Base-by-base conservation (phyloP, 2,113 vertebrate genomes). In the Pao palembangensis region DNA sequence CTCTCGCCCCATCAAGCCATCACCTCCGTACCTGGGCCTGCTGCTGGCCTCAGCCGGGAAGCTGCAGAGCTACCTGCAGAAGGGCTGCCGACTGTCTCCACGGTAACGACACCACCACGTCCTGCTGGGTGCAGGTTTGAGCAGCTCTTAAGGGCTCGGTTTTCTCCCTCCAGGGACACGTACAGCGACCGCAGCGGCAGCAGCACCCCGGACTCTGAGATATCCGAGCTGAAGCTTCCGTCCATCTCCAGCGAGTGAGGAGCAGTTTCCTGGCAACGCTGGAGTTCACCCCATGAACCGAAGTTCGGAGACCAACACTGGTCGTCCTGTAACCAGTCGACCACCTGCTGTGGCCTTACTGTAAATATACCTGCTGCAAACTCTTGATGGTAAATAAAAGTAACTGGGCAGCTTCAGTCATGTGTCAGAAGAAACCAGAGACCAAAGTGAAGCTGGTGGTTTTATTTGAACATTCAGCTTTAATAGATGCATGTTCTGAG, bases 1-100 rank as follows among this genome's bases (percentile, higher is more conserved):
- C 38, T 98, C 96, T 6, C 92, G 96, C 1, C 96, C 96, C 17
- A 98, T 98, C 56, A 98, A 98, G 47, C 96, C 96, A 0, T 98
- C 96, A 0, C 96, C 96, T 0, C 96, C 96, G 0, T 98, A 98
- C 78, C 93, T 97, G 0, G 96, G 96, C 54, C 88, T 98, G 43
- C 88, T 98, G 17, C 79, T 98, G 81, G 95, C 96, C 0, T 92
- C 95, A 2, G 92, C 93, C 0, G 96, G 95, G 34, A 92, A 94
- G 57, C 93, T 98, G 12, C 88, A 88, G 0, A 92, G 92, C 80
- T 96, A 93, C 67, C 82, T 98, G 0, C 93, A 94, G 67, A 97
- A 95, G 65, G 94, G 93, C 67, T 96, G 95, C 71, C 89, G 95
- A 17, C 91, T 96, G 38, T 98, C 96, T 0, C 94, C 96, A 78